phyloP scores from a whole-genome alignment of 37 sponge, comb jelly and placozoan species.

The Axinella damicornis region DNA sequence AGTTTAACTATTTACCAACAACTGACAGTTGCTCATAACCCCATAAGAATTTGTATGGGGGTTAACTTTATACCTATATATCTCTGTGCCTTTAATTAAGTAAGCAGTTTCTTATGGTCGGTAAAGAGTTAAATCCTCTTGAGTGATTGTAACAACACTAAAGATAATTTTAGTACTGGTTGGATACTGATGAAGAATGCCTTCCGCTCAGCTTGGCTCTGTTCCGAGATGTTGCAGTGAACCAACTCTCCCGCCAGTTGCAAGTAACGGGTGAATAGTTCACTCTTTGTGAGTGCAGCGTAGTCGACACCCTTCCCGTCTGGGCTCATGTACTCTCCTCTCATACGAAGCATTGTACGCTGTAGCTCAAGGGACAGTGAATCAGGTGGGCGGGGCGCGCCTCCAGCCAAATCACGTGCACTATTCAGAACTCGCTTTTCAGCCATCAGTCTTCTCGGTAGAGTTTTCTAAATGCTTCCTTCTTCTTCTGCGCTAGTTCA shows the following conservation, averaged over 20 bases:
- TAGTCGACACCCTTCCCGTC: slow-evolving; percentile 88
- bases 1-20: too few species aligned
- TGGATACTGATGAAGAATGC: slow-evolving; percentile 95
- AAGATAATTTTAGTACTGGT: too few species aligned
- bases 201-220: slow-evolving; percentile 49
- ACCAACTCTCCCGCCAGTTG: slow-evolving; percentile 20
- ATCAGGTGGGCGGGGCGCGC: slow-evolving; percentile 8
- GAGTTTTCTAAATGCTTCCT: slow-evolving; percentile 9
- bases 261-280: slow-evolving; percentile 56
- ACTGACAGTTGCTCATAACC: too few species aligned
- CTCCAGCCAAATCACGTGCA: background rate
- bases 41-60: too few species aligned
- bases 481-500: slow-evolving; percentile 28
- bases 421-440: slow-evolving; percentile 24
- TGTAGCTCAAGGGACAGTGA: slow-evolving; percentile 62
- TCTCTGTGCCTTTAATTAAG: too few species aligned
- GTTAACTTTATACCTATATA: too few species aligned
- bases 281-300: slow-evolving; percentile 38
- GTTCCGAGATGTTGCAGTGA: slow-evolving; percentile 36
- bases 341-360: slow-evolving; percentile 66
- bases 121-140: too few species aligned
- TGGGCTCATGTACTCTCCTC: slow-evolving; percentile 62
- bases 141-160: too few species aligned
- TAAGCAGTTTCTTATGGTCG: too few species aligned
- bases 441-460: background rate